Percentiles rank a stretch among this genome's conserved stretches.
Conservation (phyloP, 2,888 invertebrate species). For the Trypoxylon attenuatum region DNA sequence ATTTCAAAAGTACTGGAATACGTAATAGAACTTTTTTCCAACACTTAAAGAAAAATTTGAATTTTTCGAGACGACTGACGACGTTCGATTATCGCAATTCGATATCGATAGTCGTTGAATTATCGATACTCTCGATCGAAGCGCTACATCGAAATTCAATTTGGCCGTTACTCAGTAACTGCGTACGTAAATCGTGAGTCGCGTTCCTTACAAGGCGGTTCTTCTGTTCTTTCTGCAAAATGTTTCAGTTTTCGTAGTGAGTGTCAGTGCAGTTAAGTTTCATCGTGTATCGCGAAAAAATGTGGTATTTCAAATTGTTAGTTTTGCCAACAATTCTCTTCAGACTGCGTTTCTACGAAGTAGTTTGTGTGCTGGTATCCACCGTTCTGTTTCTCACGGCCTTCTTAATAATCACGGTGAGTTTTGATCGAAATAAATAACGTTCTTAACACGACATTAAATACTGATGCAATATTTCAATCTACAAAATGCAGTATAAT, state of each 20-base stretch:
- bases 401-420: constrained; percentile 58
- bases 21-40: background rate
- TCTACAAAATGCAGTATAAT: constrained; percentile 46
- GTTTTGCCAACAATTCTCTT: constrained; percentile 50
- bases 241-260: no score
- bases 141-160: background rate
- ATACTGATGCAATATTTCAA: constrained; percentile 21
- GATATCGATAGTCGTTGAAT: no score
- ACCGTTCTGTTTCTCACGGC: constrained; percentile 56
- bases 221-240: no score
- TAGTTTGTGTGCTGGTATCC: constrained; percentile 61
- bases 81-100: no score
- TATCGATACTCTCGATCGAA: no score
- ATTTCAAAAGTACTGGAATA: background rate
- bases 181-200: background rate
- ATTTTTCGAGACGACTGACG: no score
- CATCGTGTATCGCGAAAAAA: background rate
- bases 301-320: constrained; percentile 44
- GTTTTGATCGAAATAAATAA: background rate
- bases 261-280: background rate
- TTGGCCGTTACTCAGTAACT: no score
- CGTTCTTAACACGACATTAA: constrained; percentile 1
- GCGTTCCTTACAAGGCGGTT: no score
- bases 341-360: constrained; percentile 54
- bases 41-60: background rate